Evolutionary conservation across 2,888 invertebrate species (phyloP).

Genomic region (Marronus borbonicus): DNA sequence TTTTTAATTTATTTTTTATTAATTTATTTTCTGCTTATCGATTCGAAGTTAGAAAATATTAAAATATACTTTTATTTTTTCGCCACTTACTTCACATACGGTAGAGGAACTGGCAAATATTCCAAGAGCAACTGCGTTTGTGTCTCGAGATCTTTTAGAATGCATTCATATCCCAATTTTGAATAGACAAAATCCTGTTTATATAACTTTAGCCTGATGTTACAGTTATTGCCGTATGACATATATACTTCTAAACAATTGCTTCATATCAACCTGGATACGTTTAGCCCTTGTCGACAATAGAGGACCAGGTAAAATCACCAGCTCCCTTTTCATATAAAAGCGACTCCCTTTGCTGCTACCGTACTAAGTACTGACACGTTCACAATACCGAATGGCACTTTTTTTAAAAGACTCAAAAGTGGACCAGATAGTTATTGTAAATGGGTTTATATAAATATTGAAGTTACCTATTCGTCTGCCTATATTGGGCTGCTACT

Average conservation of each 20-base stretch:
- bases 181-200: conserved; percentile 47
- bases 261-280: conserved; percentile 60
- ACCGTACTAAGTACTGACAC: conserved; percentile 70
- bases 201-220: conserved; percentile 53
- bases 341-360: conserved; percentile 67
- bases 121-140: background rate
- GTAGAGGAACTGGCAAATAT: background rate
- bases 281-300: conserved; percentile 61
- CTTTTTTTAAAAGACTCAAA: conserved; percentile 63
- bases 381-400: conserved; percentile 68
- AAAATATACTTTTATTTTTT: no score
- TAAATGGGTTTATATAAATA: background rate
- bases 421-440: conserved; percentile 54
- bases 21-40: no score
- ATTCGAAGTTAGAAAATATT: no score
- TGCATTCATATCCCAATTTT: conserved; percentile 38
- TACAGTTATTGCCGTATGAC: conserved; percentile 55
- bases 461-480: background rate
- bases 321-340: conserved; percentile 62
- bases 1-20: conserved; percentile 49
- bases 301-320: conserved; percentile 67
- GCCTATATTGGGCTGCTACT: conserved; percentile 43
- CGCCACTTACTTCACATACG: background rate
- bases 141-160: background rate
- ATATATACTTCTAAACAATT: conserved; percentile 56